Percentiles rank a stretch among this genome's conserved stretches.
phyloP scores from a whole-genome alignment of 2,113 vertebrate species.

The Vombatus ursinus region DNA sequence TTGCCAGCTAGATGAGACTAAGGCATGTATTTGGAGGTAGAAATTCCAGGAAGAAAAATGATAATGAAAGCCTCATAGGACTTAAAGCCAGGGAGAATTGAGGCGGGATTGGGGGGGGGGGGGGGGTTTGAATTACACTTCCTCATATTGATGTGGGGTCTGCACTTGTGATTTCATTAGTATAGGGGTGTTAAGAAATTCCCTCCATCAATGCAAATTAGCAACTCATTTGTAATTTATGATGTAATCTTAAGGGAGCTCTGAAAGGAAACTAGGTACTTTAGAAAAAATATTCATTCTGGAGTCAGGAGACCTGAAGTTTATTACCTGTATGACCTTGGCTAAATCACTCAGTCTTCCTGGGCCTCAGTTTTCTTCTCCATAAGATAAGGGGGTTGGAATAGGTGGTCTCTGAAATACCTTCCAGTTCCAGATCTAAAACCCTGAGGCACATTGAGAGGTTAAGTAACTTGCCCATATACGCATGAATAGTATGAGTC shows the following conservation, averaged over 20 bases:
- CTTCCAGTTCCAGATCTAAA: neutral
- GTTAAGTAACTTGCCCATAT: neutral
- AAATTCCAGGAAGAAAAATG: neutral
- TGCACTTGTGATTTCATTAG: neutral
- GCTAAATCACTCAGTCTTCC: constrained; percentile 11
- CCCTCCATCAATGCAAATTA: neutral
- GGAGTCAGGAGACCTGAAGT: neutral
- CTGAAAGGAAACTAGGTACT: constrained; percentile 32
- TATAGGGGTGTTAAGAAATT: neutral
- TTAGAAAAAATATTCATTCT: constrained; percentile 28
- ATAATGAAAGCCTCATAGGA: neutral
- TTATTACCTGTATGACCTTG: constrained; percentile 15
- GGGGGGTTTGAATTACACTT: neutral
- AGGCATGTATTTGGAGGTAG: neutral
- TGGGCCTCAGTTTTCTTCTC: neutral
- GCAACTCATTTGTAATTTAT: neutral
- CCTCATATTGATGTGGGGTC: neutral
- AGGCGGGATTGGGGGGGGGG: too few species aligned
- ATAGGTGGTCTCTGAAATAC: neutral
- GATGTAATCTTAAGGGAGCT: neutral
- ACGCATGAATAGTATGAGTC: neutral
- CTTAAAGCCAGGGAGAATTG: neutral
- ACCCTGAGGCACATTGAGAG: neutral
- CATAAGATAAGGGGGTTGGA: neutral
- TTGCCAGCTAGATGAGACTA: neutral